Evolutionary conservation across 2,888 invertebrate species (phyloP), one percentile per base, ranked within the genome.

Genomic region (Biston stratarius): DNA sequence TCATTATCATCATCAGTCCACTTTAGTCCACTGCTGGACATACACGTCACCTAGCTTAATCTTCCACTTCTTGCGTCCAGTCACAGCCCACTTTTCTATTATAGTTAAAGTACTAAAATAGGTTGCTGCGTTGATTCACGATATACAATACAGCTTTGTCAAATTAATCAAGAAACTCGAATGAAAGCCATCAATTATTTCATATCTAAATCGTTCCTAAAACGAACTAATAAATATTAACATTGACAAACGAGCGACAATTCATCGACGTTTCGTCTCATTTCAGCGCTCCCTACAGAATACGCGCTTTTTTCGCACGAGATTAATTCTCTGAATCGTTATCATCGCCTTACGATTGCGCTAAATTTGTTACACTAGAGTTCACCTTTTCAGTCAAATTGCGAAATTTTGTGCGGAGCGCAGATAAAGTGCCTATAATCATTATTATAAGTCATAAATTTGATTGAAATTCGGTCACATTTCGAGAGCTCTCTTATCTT

Each of bases 401-500:
- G 90, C 89, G 69, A 90, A 92, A 92, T 92, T 91, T 91, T 88
- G 89, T 89, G 92, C 89, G 88, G 71, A 81, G 81, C 86, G 77
- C 84, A 81, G 92, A 92, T 93, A 92, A 92, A 91, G 88, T 87
- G 85, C 90, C 91, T 91, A 91, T 90, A 91, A 92, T 93, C 90
- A 92, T 93, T 92, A 92, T 93, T 88, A 91, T 92, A 92, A 92
- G 84, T 93, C 91, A 92, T 94, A 93, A 93, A 93, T 92, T 92
- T 91, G 90, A 94, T 93, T 92, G 93, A 93, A 93, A 91, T 92
- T 92, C 88, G 91, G 92, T 92, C 89, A 92, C 90, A 92, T 92
- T 92, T 91, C 89, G 86, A 85, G 77, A 81, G 81, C 79, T 68
- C 83, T 85, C 92, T 94, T 94, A 94, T 94, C 94, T 86, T 84